Evolutionary conservation across 2,888 invertebrate species (phyloP).

Genomic region (Masnerella sp.): DNA sequence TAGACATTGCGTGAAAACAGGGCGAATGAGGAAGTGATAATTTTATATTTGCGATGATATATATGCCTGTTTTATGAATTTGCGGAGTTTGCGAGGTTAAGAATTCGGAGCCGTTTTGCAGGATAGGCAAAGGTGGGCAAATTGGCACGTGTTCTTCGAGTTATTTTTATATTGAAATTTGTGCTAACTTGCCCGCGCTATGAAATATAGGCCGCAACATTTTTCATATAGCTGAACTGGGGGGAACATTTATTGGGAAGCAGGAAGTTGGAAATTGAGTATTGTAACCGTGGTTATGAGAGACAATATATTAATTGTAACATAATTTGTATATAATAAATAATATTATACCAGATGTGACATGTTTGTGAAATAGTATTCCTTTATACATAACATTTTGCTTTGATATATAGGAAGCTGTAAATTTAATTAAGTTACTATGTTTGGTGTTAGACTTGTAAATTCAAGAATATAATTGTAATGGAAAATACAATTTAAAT

Average conservation of each 20-base stretch:
- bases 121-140: conserved; percentile 11
- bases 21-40: conserved; percentile 15
- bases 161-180: conserved; percentile 25
- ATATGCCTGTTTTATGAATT: conserved; percentile 13
- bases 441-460: no score
- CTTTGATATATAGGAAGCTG: no score
- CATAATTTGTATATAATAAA: no score
- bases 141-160: conserved; percentile 21
- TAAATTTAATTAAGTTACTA: no score
- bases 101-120: conserved; percentile 13
- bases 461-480: no score
- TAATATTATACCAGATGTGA: no score
- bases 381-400: no score
- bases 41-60: conserved; percentile 28
- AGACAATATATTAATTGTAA: no score
- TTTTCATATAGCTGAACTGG: conserved; percentile 6
- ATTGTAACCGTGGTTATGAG: no score
- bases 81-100: conserved; percentile 7
- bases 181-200: conserved; percentile 7
- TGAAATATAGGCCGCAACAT: conserved; percentile 18
- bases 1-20: conserved; percentile 15
- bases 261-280: no score
- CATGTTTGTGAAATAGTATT: no score
- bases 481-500: no score
- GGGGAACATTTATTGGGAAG: background rate